Conservation (phyloP, 2,888 invertebrate genomes). For the Parnassius apollo region DNA sequence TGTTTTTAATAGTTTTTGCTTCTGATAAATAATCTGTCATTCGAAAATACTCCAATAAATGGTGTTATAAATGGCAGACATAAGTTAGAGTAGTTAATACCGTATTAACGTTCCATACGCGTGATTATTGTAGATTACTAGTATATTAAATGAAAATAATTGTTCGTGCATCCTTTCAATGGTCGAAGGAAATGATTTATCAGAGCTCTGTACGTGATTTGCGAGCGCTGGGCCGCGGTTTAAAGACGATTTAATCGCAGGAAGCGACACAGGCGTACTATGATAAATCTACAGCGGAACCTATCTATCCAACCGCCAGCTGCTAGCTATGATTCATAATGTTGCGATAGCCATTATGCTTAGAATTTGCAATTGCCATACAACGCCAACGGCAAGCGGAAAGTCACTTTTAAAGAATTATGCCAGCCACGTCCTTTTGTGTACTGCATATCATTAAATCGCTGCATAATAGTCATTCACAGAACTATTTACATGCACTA, state of each 20-base stretch:
- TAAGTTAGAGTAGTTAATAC: not conserved
- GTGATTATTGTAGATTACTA: not conserved
- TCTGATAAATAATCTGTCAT: too few species aligned
- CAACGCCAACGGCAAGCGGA: slow-evolving; percentile 31
- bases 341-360: slow-evolving; percentile 51
- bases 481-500: slow-evolving; percentile 9
- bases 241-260: slow-evolving; percentile 69
- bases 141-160: slow-evolving; percentile 19
- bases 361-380: slow-evolving; percentile 42
- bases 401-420: slow-evolving; percentile 36
- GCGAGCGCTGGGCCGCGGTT: slow-evolving; percentile 48
- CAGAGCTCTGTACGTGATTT: slow-evolving; percentile 65
- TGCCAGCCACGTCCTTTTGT: slow-evolving; percentile 30
- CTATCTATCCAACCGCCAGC: slow-evolving; percentile 69
- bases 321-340: slow-evolving; percentile 64
- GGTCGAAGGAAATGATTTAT: slow-evolving; percentile 72
- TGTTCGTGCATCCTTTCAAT: slow-evolving; percentile 36
- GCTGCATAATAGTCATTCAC: slow-evolving; percentile 24
- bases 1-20: too few species aligned
- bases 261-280: slow-evolving; percentile 57
- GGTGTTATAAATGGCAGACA: too few species aligned
- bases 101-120: not conserved
- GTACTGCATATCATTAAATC: slow-evolving; percentile 24
- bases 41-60: too few species aligned
- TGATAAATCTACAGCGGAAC: slow-evolving; percentile 67